A percentile compares a stretch with the other conserved stretches of the same genome.
These are phyloP conservation scores for Neoaliturus tenellus DNA, from an alignment of 2,888 invertebrate species.

Conservation along the genomic window DNA sequence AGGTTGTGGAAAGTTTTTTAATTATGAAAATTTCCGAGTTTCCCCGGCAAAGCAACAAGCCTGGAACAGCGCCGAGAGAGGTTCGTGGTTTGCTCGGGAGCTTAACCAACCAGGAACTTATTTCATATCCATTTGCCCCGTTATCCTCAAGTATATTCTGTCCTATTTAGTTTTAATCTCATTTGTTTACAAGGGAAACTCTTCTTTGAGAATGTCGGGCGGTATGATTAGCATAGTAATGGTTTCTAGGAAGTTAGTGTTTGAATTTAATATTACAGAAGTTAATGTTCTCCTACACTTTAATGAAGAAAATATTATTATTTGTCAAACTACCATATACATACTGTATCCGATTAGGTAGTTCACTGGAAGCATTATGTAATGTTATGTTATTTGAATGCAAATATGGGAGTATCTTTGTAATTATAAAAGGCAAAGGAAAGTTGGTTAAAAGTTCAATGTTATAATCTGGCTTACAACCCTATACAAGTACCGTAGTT, in stretches of 20 bases:
- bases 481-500: too few species aligned
- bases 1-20: background rate
- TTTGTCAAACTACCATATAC: background rate
- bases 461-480: too few species aligned
- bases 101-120: background rate
- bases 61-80: background rate
- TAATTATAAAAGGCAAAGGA: too few species aligned
- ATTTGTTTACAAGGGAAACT: background rate
- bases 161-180: background rate
- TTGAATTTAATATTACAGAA: background rate
- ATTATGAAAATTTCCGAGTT: background rate
- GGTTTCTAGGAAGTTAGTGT: background rate
- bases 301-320: background rate
- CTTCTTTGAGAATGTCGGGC: background rate
- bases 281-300: background rate
- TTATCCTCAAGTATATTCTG: background rate
- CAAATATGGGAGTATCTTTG: too few species aligned
- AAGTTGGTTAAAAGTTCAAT: too few species aligned
- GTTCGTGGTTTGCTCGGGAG: background rate
- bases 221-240: background rate
- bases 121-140: background rate
- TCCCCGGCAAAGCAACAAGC: conserved; percentile 14
- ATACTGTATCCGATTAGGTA: too few species aligned
- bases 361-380: too few species aligned
- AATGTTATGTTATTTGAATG: too few species aligned